A percentile compares a stretch with the other conserved stretches of the same genome.
Evolutionary conservation across 2,888 invertebrate genomes (phyloP).

Genomic region (Cataglyphis livida): DNA sequence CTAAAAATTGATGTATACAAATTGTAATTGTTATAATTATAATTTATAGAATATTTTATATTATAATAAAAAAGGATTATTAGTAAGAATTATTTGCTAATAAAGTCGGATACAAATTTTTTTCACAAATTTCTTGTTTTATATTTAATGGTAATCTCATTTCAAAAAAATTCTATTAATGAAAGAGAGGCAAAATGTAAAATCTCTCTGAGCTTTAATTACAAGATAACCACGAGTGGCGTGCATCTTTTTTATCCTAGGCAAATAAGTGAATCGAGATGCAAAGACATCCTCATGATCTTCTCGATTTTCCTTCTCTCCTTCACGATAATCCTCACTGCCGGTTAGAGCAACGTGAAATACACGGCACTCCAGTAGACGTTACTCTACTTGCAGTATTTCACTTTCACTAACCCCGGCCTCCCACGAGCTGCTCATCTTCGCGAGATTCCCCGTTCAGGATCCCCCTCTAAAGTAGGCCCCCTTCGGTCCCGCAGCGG

Average conservation of each 20-base stretch:
- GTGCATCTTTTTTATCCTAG: not conserved
- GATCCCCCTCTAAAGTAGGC: conserved; percentile 28
- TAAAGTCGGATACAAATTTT: not conserved
- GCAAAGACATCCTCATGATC: conserved; percentile 12
- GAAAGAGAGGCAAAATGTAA: not conserved
- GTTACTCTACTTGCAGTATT: conserved; percentile 57
- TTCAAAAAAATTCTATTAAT: not conserved
- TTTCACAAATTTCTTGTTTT: not conserved
- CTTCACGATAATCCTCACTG: conserved; percentile 10
- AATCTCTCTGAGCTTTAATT: not conserved
- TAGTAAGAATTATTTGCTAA: not conserved
- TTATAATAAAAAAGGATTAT: not conserved
- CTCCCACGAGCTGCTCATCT: conserved; percentile 57
- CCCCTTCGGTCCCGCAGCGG: conserved; percentile 41
- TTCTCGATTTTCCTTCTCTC: conserved; percentile 14
- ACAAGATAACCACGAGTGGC: not conserved
- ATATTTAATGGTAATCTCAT: not conserved
- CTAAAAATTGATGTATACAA: not conserved
- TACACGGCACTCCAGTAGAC: conserved; percentile 42
- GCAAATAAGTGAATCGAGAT: conserved; percentile 1
- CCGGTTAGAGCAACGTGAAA: conserved; percentile 42
- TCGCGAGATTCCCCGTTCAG: conserved; percentile 37
- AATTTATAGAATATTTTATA: not conserved
- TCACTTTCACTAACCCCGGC: conserved; percentile 58
- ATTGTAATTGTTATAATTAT: not conserved